Evolutionary conservation across 2,888 invertebrate species (phyloP).

Genomic region (Pseudoips prasinana): DNA sequence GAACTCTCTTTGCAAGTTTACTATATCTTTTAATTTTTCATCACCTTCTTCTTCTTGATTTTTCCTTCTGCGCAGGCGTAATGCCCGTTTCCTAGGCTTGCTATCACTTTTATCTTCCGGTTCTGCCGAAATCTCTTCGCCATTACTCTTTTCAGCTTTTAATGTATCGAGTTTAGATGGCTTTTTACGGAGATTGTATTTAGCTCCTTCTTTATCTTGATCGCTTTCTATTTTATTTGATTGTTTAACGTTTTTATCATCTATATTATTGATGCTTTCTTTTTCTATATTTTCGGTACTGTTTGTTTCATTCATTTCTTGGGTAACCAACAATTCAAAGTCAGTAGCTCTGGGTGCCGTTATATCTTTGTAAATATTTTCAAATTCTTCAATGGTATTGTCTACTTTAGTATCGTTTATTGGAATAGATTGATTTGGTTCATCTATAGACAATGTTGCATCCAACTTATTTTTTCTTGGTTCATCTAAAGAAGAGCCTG

Average conservation of each 20-base stretch:
- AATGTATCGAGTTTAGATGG: slow-evolving; percentile 18
- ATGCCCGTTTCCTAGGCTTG: slow-evolving; percentile 42
- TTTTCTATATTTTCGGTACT: slow-evolving; percentile 8
- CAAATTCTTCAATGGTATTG: slow-evolving; percentile 64
- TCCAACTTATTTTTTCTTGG: slow-evolving; percentile 7
- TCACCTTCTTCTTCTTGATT: slow-evolving; percentile 40
- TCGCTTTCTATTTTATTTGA: slow-evolving; percentile 14
- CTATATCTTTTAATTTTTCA: slow-evolving; percentile 60
- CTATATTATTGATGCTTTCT: slow-evolving; percentile 15
- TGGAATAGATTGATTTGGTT: slow-evolving; percentile 17
- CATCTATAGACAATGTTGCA: slow-evolving; percentile 13
- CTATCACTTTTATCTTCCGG: slow-evolving; percentile 44
- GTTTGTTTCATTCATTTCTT: slow-evolving; percentile 14
- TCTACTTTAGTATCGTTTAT: slow-evolving; percentile 15
- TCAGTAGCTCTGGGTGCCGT: slow-evolving; percentile 59
- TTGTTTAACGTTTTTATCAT: slow-evolving; percentile 51
- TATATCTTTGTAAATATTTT: slow-evolving; percentile 64
- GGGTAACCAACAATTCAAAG: slow-evolving; percentile 56
- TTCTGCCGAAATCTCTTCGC: slow-evolving; percentile 33
- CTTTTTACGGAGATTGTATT: slow-evolving; percentile 59
- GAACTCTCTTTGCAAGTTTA: slow-evolving; percentile 63
- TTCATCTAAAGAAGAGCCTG: slow-evolving; percentile 15
- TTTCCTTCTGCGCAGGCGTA: slow-evolving; percentile 52
- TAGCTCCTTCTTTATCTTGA: slow-evolving; percentile 27
- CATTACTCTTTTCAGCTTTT: slow-evolving; percentile 11